Evolutionary conservation across 2,113 vertebrate species (phyloP), one percentile per base, ranked within the genome.

Genomic region (Acrocephalus kingi): DNA sequence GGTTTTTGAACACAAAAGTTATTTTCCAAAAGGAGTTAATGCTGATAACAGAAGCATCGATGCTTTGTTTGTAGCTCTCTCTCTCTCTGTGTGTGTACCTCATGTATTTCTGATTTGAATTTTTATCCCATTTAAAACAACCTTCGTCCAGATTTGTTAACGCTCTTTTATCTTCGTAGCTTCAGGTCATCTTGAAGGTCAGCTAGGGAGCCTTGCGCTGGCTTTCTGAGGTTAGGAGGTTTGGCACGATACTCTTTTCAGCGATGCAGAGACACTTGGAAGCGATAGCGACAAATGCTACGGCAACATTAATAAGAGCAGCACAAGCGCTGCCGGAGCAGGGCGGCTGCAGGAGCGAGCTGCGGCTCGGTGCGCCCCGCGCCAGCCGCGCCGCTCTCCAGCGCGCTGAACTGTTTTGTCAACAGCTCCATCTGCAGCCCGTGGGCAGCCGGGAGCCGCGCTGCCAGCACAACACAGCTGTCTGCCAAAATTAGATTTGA

Each of bases 371-470:
- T 18, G 85, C 13, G 9, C 48, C 28, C 51, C 1, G 31, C 23
- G 71, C 81, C 80, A 48, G 74, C 41, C 68, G 45, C 68, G 72
- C 93, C 82, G 67, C 64, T 73, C 93, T 82, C 67, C 74, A 6
- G 54, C 54, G 71, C 48, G 37, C 83, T 14, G 76, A 30, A 96
- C 96, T 96, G 84, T 96, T 98, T 98, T 97, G 97, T 97, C 98
- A 97, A 98, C 85, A 98, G 98, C 98, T 98, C 98, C 98, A 98
- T 97, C 98, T 98, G 97, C 98, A 98, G 98, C 96, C 96, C 88
- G 67, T 77, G 93, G 94, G 92, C 80, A 96, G 97, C 90, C 63
- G 66, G 94, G 92, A 95, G 94, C 82, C 33, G 84, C 10, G 9
- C 37, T 84, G 81, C 94, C 95, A 52, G 67, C 89, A 8, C 64